Percentiles rank a stretch among this genome's conserved stretches.
These are phyloP conservation scores for Anhinga anhinga DNA, from an alignment of 2,113 vertebrate genomes.

Conservation along the genomic window DNA sequence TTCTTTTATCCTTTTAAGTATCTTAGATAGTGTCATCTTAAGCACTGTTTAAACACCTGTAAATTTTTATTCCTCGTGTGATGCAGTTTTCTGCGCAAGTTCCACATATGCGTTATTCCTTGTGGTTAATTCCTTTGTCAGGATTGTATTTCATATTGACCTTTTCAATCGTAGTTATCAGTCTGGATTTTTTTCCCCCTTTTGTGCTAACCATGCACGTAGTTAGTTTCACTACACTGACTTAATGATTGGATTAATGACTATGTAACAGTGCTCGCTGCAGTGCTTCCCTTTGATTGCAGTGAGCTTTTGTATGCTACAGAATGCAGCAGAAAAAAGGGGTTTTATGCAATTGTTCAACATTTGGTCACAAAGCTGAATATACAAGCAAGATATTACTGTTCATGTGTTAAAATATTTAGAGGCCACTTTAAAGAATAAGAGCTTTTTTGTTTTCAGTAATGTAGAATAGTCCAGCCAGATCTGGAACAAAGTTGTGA, in stretches of 20 bases:
- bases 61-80: background rate
- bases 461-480: background rate
- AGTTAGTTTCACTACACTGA: constrained; percentile 56
- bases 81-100: background rate
- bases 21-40: background rate
- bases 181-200: background rate
- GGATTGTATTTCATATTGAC: constrained; percentile 45
- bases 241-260: constrained; percentile 77
- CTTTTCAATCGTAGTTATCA: constrained; percentile 13
- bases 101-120: background rate
- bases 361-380: background rate
- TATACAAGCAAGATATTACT: background rate
- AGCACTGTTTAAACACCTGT: background rate
- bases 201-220: constrained; percentile 47
- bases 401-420: background rate
- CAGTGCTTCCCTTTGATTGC: constrained; percentile 63
- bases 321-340: background rate
- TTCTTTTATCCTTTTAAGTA: background rate
- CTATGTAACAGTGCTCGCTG: constrained; percentile 52
- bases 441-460: background rate
- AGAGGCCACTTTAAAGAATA: background rate
- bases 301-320: constrained; percentile 64
- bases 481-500: background rate
- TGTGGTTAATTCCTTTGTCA: background rate
- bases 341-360: background rate